A percentile compares a stretch with the other conserved stretches of the same genome.
Evolutionary conservation across 2,113 vertebrate species (phyloP).

Genomic region (rabbit (Oryctolagus cuniculus)): mOryCun1.1 NC_091432.1:186116501-186117000

Average conservation of each 20-base stretch:
- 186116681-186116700: neutral
- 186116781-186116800: neutral
- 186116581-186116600: neutral
- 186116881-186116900: conserved; percentile 47
- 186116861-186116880: conserved; percentile 61
- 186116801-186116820: neutral
- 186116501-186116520: neutral
- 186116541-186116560: conserved; percentile 12
- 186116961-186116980: conserved; percentile 69
- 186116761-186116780: neutral
- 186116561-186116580: conserved; percentile 22
- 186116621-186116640: neutral
- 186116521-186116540: conserved; percentile 19
- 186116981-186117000: conserved; percentile 73
- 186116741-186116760: neutral
- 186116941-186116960: conserved; percentile 66
- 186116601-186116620: neutral
- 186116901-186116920: conserved; percentile 46
- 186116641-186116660: neutral
- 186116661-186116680: neutral
- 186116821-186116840: neutral
- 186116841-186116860: conserved; percentile 41
- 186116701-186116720: conserved; percentile 17
- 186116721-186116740: neutral
- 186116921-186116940: conserved; percentile 74